Conservation (phyloP, 1,140 invertebrate genomes). For the Drosophila orena region DNA sequence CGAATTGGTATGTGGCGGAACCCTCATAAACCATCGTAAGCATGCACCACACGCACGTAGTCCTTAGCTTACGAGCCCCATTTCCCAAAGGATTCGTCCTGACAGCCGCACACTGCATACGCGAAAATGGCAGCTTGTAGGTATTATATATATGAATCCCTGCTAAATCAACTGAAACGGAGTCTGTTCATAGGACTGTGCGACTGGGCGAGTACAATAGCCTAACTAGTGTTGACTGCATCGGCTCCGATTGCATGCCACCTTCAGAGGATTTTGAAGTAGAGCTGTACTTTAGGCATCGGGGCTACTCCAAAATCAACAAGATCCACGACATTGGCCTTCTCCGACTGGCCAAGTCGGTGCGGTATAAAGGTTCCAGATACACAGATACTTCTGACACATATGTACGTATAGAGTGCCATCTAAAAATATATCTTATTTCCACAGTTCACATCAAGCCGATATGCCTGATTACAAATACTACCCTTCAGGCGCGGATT, state of each 20-base stretch:
- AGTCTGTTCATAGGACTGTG: conserved; percentile 7
- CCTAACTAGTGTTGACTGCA: neutral
- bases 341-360: neutral
- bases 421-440: neutral
- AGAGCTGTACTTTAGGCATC: neutral
- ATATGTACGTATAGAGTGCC: too few relatives aligned
- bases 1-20: conserved; percentile 10
- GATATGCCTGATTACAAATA: conserved; percentile 20
- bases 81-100: conserved; percentile 4
- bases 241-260: neutral
- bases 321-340: conserved; percentile 16
- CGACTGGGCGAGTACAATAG: conserved; percentile 21
- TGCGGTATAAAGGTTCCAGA: conserved; percentile 1
- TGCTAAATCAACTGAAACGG: neutral
- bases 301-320: neutral
- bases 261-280: conserved; percentile 11
- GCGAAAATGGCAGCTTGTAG: neutral
- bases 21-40: conserved; percentile 12
- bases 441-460: conserved; percentile 12
- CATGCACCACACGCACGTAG: neutral
- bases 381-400: too few relatives aligned
- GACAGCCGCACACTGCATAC: conserved; percentile 30
- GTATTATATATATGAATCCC: accelerated
- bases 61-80: neutral
- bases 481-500: neutral